Conservation (phyloP, 2,888 invertebrate genomes). For the Ethmia dodecea region DNA sequence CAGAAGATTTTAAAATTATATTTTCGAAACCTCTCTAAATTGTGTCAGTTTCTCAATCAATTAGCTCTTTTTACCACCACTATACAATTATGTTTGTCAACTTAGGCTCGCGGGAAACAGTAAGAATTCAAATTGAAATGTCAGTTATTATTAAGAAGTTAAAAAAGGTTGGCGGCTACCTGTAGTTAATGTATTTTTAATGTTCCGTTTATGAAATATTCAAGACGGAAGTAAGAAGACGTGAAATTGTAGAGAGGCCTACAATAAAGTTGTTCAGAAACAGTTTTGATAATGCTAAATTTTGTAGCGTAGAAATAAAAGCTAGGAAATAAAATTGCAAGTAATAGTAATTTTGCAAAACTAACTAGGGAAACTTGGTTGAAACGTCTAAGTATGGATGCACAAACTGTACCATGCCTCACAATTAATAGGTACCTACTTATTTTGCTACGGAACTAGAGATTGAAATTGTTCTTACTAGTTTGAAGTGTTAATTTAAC, state of each 20-base stretch:
- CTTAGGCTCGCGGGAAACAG: constrained; percentile 11
- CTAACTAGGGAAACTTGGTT: constrained; percentile 20
- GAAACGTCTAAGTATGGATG: too few species aligned
- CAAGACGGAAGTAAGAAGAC: constrained; percentile 18
- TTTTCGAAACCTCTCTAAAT: too few species aligned
- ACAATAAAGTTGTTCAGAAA: constrained; percentile 3
- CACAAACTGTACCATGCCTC: too few species aligned
- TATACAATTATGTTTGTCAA: too few species aligned
- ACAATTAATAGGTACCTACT: too few species aligned
- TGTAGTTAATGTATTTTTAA: constrained; percentile 40
- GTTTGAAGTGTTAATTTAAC: too few species aligned
- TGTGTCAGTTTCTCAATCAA: too few species aligned
- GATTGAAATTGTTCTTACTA: too few species aligned
- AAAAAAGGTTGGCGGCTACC: constrained; percentile 19
- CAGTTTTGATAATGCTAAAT: background rate
- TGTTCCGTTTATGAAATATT: constrained; percentile 30
- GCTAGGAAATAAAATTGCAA: constrained; percentile 12
- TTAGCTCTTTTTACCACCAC: too few species aligned
- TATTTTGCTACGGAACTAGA: too few species aligned
- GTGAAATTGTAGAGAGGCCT: constrained; percentile 8
- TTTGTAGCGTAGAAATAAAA: background rate
- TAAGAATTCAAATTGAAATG: constrained; percentile 21
- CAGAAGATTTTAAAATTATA: too few species aligned
- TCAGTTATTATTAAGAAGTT: constrained; percentile 14
- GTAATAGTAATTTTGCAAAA: constrained; percentile 16